Percentiles rank a stretch among this genome's conserved stretches.
These are phyloP conservation scores for Drosophila subquinaria DNA, from an alignment of 2,888 invertebrate genomes.

Conservation along the genomic window DNA sequence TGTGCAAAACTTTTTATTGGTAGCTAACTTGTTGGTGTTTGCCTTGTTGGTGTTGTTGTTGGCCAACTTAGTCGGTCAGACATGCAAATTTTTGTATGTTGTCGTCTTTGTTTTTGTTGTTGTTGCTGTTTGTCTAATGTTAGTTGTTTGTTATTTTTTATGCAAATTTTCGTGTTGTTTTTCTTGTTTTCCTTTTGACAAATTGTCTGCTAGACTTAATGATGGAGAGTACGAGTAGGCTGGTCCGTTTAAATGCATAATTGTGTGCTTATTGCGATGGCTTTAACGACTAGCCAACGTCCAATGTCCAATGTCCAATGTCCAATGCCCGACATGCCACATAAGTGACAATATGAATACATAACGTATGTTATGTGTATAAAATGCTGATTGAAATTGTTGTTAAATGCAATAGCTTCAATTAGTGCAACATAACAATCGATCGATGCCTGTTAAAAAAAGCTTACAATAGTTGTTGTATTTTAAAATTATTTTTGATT, in stretches of 20 bases:
- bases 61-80: slow-evolving; percentile 74
- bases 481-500: no score
- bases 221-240: slow-evolving; percentile 64
- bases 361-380: neutral
- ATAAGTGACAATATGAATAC: slow-evolving; percentile 38
- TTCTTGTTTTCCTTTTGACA: slow-evolving; percentile 68
- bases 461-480: no score
- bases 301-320: neutral
- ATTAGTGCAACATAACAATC: slow-evolving; percentile 1
- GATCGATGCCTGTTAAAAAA: neutral
- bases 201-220: slow-evolving; percentile 78
- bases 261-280: slow-evolving; percentile 52
- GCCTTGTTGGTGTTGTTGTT: slow-evolving; percentile 30
- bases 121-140: slow-evolving; percentile 63
- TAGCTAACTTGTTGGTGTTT: slow-evolving; percentile 51
- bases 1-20: slow-evolving; percentile 70
- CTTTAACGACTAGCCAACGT: slow-evolving; percentile 24
- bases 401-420: slow-evolving; percentile 24
- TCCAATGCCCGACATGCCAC: slow-evolving; percentile 3
- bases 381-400: neutral
- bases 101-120: slow-evolving; percentile 12
- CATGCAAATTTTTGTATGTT: slow-evolving; percentile 68
- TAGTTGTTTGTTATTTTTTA: slow-evolving; percentile 75
- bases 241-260: slow-evolving; percentile 58
- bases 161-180: slow-evolving; percentile 70